These are phyloP conservation scores for Hypocryptadius cinnamomeus DNA, from an alignment of 2,113 vertebrate genomes.

Conservation along the genomic window DNA sequence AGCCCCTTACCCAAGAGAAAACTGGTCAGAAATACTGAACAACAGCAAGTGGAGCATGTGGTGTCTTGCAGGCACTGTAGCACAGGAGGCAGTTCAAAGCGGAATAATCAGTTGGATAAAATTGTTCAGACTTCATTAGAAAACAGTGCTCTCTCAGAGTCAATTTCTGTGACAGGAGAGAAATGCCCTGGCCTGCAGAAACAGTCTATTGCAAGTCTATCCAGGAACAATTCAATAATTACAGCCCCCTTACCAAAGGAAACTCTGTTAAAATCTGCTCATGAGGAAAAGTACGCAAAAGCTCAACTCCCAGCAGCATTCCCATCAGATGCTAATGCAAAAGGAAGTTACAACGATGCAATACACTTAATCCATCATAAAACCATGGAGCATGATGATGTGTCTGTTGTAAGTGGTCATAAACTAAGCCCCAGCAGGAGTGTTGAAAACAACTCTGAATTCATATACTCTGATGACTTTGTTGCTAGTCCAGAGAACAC, in stretches of 20 bases:
- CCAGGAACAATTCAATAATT: neutral
- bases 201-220: neutral
- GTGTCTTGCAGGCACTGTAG: neutral
- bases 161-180: neutral
- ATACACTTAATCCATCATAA: neutral
- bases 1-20: constrained; percentile 23
- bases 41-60: neutral
- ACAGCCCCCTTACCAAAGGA: neutral
- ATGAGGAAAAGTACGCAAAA: neutral
- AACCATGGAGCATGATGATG: neutral
- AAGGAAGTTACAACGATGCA: neutral
- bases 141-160: neutral
- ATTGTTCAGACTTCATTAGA: constrained; percentile 60
- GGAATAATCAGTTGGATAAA: constrained; percentile 48
- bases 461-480: constrained; percentile 66
- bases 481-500: constrained; percentile 48
- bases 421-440: constrained; percentile 2
- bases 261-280: neutral
- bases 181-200: neutral
- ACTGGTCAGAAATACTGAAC: neutral
- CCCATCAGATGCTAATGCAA: neutral
- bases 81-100: neutral
- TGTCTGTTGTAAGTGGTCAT: neutral
- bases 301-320: constrained; percentile 32
- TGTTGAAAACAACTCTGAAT: constrained; percentile 48